phyloP scores from a whole-genome alignment of 2,888 invertebrate genomes.

The Pycnomerus fuliginosus region DNA sequence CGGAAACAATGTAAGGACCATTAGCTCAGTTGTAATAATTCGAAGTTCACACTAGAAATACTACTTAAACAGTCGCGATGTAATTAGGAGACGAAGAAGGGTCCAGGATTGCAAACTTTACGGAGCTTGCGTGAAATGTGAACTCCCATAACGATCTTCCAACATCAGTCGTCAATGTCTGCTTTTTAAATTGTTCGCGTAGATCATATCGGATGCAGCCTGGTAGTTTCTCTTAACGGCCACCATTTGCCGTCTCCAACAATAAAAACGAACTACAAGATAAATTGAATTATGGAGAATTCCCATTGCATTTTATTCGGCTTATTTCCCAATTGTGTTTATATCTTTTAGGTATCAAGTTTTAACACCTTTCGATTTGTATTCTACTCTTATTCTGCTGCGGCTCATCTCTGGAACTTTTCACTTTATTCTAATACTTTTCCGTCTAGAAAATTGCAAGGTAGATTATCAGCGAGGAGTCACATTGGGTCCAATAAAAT shows the following conservation, averaged over 20 bases:
- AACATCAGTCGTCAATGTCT: conserved; percentile 22
- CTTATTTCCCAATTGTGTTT: conserved; percentile 16
- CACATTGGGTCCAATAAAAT: too few relatives aligned
- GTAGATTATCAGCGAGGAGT: too few relatives aligned
- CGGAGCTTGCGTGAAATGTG: conserved; percentile 24
- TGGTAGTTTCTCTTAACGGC: conserved; percentile 11
- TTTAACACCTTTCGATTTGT: conserved; percentile 14
- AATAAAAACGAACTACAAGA: conserved; percentile 18
- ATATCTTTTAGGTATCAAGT: conserved; percentile 11
- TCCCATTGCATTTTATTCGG: conserved; percentile 7
- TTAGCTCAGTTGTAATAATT: too few relatives aligned
- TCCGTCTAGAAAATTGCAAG: too few relatives aligned
- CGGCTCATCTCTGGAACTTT: too few relatives aligned
- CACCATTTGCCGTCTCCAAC: conserved; percentile 13
- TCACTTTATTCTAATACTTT: too few relatives aligned
- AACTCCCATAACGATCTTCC: conserved; percentile 21
- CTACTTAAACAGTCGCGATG: conserved; percentile 19
- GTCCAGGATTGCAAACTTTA: conserved; percentile 19
- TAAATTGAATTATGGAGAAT: conserved; percentile 17
- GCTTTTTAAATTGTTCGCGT: conserved; percentile 21
- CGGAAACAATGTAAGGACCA: too few relatives aligned
- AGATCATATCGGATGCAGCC: conserved; percentile 17
- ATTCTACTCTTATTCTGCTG: conserved; percentile 5
- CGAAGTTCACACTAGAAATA: too few relatives aligned
- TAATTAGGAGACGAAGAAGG: conserved; percentile 23